These are phyloP conservation scores for Ictidomys tridecemlineatus DNA, from an alignment of 2,113 vertebrate genomes.

Conservation along the genomic window DNA sequence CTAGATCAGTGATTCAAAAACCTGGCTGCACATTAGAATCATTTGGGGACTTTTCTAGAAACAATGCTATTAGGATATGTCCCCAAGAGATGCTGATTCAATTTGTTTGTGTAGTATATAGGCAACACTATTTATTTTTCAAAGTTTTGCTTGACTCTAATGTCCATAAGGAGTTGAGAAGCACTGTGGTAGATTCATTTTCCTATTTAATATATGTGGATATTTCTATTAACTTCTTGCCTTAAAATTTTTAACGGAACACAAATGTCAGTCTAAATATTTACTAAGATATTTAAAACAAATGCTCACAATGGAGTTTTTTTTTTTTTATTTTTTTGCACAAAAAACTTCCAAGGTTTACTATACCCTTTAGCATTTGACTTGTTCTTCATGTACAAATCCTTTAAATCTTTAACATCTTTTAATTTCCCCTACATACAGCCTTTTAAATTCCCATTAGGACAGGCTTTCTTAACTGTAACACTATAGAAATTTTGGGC, in stretches of 20 bases:
- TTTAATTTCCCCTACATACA: neutral
- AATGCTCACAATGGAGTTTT: neutral
- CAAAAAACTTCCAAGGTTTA: neutral
- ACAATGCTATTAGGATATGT: neutral
- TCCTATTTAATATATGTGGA: neutral
- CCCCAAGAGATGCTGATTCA: neutral
- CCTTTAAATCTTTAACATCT: neutral
- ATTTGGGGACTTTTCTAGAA: neutral
- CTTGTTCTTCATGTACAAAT: neutral
- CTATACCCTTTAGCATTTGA: neutral
- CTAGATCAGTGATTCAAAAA: neutral
- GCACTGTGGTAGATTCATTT: neutral
- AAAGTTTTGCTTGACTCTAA: neutral
- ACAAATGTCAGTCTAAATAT: neutral
- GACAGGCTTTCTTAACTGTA: neutral
- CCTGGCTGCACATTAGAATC: neutral
- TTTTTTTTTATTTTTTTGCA: neutral
- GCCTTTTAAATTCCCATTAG: neutral
- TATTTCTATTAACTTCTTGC: neutral
- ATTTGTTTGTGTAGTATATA: neutral
- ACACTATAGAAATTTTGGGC: neutral
- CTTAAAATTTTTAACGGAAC: neutral
- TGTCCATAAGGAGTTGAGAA: neutral
- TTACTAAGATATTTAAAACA: constrained; percentile 14
- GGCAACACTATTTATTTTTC: neutral